These are phyloP conservation scores for Thunnus albacares DNA, from an alignment of 2,797 vertebrate species.

Conservation along the genomic window DNA sequence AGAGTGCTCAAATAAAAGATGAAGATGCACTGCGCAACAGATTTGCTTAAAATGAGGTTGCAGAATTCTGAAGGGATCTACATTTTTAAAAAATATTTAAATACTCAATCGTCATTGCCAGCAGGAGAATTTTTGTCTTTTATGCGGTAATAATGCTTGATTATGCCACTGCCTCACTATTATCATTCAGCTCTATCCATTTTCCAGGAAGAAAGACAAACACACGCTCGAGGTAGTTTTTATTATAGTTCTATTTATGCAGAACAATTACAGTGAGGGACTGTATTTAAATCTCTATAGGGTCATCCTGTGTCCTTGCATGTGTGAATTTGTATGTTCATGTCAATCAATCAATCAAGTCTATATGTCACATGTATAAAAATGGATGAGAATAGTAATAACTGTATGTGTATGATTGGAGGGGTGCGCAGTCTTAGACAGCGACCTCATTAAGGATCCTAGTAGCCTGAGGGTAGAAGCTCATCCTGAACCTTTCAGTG, in stretches of 20 bases:
- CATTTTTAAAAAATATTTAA: neutral
- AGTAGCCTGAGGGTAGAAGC: no score
- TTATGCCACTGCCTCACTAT: neutral
- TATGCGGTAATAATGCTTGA: neutral
- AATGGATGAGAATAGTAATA: no score
- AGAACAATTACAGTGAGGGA: conserved; percentile 19
- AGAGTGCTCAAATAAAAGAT: neutral
- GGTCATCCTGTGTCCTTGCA: neutral
- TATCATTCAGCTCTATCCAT: neutral
- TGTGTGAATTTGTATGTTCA: neutral
- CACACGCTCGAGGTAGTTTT: neutral
- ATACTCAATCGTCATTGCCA: neutral
- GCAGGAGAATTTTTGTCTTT: neutral
- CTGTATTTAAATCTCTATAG: neutral
- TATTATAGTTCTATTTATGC: neutral
- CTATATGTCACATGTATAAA: no score
- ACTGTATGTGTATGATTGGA: no score
- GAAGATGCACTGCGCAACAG: neutral
- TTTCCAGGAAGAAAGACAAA: conserved; percentile 14
- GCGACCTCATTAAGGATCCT: no score
- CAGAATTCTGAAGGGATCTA: neutral
- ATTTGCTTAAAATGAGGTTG: neutral
- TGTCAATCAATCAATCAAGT: no score
- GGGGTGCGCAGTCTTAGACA: no score
- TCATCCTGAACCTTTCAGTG: no score